Conservation (phyloP, 2,888 invertebrate species). For the Epiblema foenella region DNA sequence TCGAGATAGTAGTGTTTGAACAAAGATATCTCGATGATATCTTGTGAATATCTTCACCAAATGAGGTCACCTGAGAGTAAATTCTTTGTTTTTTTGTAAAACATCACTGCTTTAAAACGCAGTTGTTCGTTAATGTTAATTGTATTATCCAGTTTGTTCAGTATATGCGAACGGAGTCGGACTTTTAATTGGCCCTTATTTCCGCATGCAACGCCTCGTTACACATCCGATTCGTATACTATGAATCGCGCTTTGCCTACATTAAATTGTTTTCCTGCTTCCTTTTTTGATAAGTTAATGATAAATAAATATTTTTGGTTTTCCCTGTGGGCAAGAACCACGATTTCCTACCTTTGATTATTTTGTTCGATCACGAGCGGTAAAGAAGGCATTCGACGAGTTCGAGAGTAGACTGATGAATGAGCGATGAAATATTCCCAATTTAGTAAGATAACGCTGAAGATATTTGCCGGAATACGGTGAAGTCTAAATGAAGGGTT, state of each 20-base stretch:
- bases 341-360: constrained; percentile 19
- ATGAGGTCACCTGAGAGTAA: constrained; percentile 29
- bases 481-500: background rate
- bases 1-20: constrained; percentile 37
- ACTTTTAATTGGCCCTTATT: constrained; percentile 43
- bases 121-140: constrained; percentile 26
- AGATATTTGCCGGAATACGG: background rate
- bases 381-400: constrained; percentile 8
- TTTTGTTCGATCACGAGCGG: constrained; percentile 20
- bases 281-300: constrained; percentile 31
- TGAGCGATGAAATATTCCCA: background rate
- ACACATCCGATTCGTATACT: constrained; percentile 41
- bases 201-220: constrained; percentile 37
- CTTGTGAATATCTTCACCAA: constrained; percentile 30
- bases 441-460: background rate
- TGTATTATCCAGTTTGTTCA: constrained; percentile 30
- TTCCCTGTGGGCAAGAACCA: constrained; percentile 11
- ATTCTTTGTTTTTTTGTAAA: constrained; percentile 22
- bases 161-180: constrained; percentile 27
- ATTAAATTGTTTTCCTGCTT: constrained; percentile 37
- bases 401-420: background rate
- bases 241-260: constrained; percentile 31
- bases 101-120: constrained; percentile 18
- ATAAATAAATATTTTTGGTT: constrained; percentile 20
- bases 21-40: constrained; percentile 34